These are phyloP conservation scores for Caenorhabditis zanzibari DNA, from an alignment of 2,888 invertebrate genomes.

Conservation along the genomic window DNA sequence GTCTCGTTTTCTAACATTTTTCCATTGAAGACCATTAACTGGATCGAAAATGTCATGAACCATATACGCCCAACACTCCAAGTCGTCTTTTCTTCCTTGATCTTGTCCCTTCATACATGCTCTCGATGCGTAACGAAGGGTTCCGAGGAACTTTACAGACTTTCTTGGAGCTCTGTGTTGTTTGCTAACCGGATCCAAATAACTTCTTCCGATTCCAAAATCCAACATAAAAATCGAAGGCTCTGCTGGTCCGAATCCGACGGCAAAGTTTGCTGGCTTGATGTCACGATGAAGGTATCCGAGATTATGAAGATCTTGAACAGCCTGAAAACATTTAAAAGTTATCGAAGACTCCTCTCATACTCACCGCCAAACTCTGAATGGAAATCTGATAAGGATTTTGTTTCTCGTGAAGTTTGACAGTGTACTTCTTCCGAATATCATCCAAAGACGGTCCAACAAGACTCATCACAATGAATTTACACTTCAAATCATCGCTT, in stretches of 20 bases:
- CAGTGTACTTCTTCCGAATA: conserved; percentile 53
- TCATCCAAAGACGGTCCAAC: conserved; percentile 72
- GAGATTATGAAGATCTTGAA: conserved; percentile 63
- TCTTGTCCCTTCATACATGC: conserved; percentile 59
- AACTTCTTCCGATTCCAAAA: conserved; percentile 60
- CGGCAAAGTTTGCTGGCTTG: conserved; percentile 71
- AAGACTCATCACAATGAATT: conserved; percentile 72
- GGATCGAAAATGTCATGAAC: conserved; percentile 64
- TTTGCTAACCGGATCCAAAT: conserved; percentile 40
- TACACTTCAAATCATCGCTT: conserved; percentile 63
- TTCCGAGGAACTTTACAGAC: conserved; percentile 70
- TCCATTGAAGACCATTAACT: conserved; percentile 64
- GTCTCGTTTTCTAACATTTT: background rate
- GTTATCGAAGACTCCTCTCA: background rate
- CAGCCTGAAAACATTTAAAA: conserved; percentile 30
- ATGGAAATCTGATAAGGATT: conserved; percentile 53
- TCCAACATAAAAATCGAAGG: conserved; percentile 55
- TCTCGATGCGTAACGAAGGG: conserved; percentile 67
- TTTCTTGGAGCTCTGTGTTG: conserved; percentile 41
- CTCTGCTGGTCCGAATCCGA: conserved; percentile 58
- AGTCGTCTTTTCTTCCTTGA: conserved; percentile 62
- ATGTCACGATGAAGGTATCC: conserved; percentile 71
- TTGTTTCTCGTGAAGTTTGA: conserved; percentile 31
- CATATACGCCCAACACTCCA: conserved; percentile 63
- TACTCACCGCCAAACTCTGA: conserved; percentile 59